Conservation (phyloP, 2,113 vertebrate genomes). For the Poecilia latipinna region DNA sequence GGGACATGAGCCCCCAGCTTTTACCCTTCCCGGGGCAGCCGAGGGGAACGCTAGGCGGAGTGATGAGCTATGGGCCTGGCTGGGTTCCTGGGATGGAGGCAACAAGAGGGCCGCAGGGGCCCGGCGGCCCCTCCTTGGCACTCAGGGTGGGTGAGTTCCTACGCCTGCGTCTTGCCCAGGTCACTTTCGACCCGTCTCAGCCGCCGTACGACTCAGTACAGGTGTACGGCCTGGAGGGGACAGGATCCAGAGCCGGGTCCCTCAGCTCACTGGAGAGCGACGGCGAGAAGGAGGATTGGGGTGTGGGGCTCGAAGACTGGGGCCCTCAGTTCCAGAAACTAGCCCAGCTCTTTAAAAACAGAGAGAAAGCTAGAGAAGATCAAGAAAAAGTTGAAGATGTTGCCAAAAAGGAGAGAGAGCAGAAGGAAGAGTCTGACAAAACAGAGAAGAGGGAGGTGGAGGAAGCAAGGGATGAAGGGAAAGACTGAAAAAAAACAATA, state of each 20-base stretch:
- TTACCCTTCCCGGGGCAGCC: conserved; percentile 78
- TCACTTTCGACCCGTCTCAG: conserved; percentile 87
- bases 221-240: conserved; percentile 89
- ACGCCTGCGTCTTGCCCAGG: conserved; percentile 85
- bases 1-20: conserved; percentile 82
- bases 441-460: conserved; percentile 47
- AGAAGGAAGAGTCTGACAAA: conserved; percentile 35
- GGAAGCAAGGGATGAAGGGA: conserved; percentile 45
- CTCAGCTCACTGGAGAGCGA: conserved; percentile 89
- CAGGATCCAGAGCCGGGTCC: conserved; percentile 87
- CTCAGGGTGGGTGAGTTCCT: conserved; percentile 86
- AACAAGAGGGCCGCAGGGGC: conserved; percentile 55
- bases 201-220: conserved; percentile 92
- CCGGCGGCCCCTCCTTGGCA: conserved; percentile 75
- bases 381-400: conserved; percentile 50
- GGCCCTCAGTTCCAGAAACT: conserved; percentile 87
- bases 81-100: conserved; percentile 75
- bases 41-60: conserved; percentile 65
- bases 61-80: conserved; percentile 72
- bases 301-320: conserved; percentile 84
- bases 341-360: conserved; percentile 85
- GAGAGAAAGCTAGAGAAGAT: conserved; percentile 76
- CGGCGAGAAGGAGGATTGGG: conserved; percentile 80
- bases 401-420: conserved; percentile 45
- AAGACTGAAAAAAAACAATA: conserved; percentile 50